Conservation (phyloP, 2,888 invertebrate genomes). For the Brenthis daphne region DNA sequence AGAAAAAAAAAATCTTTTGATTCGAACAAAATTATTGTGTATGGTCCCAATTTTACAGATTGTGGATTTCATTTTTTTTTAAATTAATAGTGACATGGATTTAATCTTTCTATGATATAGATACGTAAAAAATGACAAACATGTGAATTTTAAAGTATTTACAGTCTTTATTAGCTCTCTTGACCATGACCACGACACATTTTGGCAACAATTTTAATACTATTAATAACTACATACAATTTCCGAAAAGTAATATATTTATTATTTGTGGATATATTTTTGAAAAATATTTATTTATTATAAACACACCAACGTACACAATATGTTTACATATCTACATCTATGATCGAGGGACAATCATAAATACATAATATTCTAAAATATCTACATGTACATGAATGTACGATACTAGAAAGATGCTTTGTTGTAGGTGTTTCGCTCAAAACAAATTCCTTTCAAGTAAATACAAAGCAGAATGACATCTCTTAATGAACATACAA, state of each 20-base stretch:
- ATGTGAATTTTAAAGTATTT: neutral
- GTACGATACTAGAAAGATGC: neutral
- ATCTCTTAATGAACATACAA: too few species aligned
- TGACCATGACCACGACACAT: constrained; percentile 37
- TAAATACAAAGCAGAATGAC: too few species aligned
- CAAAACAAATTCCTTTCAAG: too few species aligned
- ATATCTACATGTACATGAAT: neutral
- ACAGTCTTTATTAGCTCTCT: constrained; percentile 26
- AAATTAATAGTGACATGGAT: too few species aligned
- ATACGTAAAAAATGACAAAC: neutral
- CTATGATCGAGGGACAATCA: neutral
- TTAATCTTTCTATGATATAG: neutral
- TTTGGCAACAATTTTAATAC: constrained; percentile 59
- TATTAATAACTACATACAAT: constrained; percentile 44
- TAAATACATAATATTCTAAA: constrained; percentile 1
- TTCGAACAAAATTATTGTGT: neutral
- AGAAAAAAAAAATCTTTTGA: neutral
- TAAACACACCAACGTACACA: constrained; percentile 12
- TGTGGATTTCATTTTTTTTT: too few species aligned
- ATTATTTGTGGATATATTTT: constrained; percentile 40
- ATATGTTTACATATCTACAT: constrained; percentile 12
- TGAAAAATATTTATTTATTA: constrained; percentile 44
- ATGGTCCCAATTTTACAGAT: constrained; percentile 17
- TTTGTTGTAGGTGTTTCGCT: neutral
- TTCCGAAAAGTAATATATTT: constrained; percentile 50